These are phyloP conservation scores for Thalassophryne amazonica DNA, from an alignment of 2,797 vertebrate genomes.

Conservation along the genomic window DNA sequence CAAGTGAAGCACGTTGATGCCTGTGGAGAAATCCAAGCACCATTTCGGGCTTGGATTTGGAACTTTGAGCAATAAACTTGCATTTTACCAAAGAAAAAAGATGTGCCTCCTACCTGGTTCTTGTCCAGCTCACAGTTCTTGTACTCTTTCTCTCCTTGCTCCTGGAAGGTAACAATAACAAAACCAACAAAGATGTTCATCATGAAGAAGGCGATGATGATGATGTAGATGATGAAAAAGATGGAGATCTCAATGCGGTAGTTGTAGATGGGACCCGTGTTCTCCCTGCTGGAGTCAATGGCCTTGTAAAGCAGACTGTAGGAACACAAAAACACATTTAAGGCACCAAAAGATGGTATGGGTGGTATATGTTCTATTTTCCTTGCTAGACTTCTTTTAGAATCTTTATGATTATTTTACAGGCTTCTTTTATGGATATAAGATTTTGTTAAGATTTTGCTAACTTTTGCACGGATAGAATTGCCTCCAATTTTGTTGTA, in stretches of 20 bases:
- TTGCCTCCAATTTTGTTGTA: no score
- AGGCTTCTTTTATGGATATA: no score
- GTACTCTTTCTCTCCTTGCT: constrained; percentile 98
- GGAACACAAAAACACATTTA: constrained; percentile 3
- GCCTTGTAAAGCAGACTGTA: constrained; percentile 92
- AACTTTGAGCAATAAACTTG: no score
- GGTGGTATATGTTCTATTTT: no score
- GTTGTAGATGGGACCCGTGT: constrained; percentile 95
- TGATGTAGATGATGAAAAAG: constrained; percentile 99
- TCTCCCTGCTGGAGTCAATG: constrained; percentile 94
- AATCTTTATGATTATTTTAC: no score
- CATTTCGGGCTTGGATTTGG: no score
- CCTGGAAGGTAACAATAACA: constrained; percentile 98
- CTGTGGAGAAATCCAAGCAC: no score
- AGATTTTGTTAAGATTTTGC: no score
- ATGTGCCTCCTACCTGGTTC: constrained; percentile 85
- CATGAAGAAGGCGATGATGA: constrained; percentile 99
- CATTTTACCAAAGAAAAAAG: no score
- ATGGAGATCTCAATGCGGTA: constrained; percentile 97
- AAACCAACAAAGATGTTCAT: constrained; percentile 99
- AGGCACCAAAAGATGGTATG: not conserved
- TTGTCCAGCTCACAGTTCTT: constrained; percentile 99
- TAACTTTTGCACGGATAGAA: no score
- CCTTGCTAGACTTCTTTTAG: no score
- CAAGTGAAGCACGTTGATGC: no score